Percentiles rank a stretch among this genome's conserved stretches.
phyloP scores from a whole-genome alignment of 2,797 vertebrate genomes.

The Moxostoma hubbsi region DNA sequence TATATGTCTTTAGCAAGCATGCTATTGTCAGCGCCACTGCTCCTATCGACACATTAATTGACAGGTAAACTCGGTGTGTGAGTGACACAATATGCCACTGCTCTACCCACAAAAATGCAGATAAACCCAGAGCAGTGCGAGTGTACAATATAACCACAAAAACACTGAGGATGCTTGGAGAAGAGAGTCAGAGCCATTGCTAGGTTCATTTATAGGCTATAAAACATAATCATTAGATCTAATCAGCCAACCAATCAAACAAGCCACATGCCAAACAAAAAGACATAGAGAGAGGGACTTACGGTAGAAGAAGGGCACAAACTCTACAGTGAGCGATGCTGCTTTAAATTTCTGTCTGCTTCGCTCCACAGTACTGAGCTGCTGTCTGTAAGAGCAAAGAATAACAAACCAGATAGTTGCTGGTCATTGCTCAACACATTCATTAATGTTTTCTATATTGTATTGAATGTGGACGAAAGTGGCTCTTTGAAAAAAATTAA shows the following conservation, averaged over 20 bases:
- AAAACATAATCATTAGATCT: slow-evolving; percentile 64
- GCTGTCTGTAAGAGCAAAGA: slow-evolving; percentile 73
- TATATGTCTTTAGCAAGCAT: too few relatives aligned
- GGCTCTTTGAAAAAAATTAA: too few relatives aligned
- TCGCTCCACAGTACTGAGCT: slow-evolving; percentile 87
- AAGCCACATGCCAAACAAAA: background rate
- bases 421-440: background rate
- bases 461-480: too few relatives aligned
- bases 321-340: slow-evolving; percentile 93
- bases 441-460: too few relatives aligned
- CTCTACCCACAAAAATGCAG: background rate
- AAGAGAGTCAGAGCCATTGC: slow-evolving; percentile 27
- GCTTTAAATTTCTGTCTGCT: slow-evolving; percentile 97
- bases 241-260: slow-evolving; percentile 49
- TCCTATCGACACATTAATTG: too few relatives aligned
- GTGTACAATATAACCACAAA: background rate
- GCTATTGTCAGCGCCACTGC: too few relatives aligned
- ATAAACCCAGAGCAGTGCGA: background rate
- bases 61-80: background rate
- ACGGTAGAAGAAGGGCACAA: slow-evolving; percentile 99
- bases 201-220: slow-evolving; percentile 59
- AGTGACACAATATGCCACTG: background rate
- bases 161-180: slow-evolving; percentile 57
- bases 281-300: slow-evolving; percentile 70
- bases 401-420: slow-evolving; percentile 44